These are phyloP conservation scores for Phoeniculus purpureus DNA, from an alignment of 2,797 vertebrate genomes.

Conservation along the genomic window DNA sequence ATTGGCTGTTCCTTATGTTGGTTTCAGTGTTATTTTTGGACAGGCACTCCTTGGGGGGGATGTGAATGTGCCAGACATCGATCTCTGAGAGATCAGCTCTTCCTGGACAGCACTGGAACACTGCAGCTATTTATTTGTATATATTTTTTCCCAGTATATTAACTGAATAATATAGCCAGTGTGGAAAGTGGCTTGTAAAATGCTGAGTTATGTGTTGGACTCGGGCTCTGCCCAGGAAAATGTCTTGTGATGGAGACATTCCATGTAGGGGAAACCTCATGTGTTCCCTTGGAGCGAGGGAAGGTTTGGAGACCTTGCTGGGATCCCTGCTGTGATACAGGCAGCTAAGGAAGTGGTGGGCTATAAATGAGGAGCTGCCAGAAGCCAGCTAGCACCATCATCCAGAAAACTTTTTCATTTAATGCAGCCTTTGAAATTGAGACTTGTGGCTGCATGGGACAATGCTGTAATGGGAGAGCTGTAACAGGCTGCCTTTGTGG, in stretches of 20 bases:
- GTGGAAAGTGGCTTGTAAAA: neutral
- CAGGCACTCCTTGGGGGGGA: neutral
- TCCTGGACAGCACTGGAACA: neutral
- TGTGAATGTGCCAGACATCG: neutral
- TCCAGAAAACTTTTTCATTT: neutral
- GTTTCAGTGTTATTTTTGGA: neutral
- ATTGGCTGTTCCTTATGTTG: neutral
- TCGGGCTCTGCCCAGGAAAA: neutral
- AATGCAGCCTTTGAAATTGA: neutral
- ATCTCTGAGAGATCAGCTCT: constrained; percentile 8
- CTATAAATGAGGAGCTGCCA: neutral
- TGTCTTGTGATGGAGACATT: neutral
- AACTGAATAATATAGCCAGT: neutral
- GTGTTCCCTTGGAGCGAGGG: neutral
- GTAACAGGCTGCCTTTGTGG: constrained; percentile 61
- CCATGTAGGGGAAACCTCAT: neutral
- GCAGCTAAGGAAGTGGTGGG: rapidly evolving
- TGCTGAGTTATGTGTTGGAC: neutral
- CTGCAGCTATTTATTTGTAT: neutral
- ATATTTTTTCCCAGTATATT: neutral
- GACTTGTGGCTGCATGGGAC: neutral
- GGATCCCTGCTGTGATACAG: neutral
- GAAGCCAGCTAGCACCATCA: neutral
- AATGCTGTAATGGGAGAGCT: neutral
- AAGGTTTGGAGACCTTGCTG: neutral